Percentiles rank a stretch among this genome's conserved stretches.
These are phyloP conservation scores for Zeugodacus cucurbitae DNA, from an alignment of 1,140 invertebrate species.

Conservation along the genomic window DNA sequence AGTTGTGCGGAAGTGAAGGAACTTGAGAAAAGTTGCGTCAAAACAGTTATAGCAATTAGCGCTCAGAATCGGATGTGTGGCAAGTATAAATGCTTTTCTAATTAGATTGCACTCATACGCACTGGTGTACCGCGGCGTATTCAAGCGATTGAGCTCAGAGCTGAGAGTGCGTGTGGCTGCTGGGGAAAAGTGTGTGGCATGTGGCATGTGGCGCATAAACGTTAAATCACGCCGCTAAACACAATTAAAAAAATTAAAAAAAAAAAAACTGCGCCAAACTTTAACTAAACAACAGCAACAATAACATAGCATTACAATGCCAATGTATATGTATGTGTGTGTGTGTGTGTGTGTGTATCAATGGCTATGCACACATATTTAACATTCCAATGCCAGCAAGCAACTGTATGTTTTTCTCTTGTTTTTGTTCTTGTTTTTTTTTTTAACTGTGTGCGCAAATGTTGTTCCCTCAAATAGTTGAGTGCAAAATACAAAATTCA, in stretches of 20 bases:
- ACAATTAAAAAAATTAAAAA: no score
- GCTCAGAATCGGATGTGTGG: neutral
- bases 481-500: neutral
- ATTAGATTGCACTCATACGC: slow-evolving; percentile 24
- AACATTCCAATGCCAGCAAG: neutral
- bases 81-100: neutral
- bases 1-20: neutral
- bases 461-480: neutral
- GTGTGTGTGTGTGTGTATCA: neutral
- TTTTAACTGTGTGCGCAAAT: neutral
- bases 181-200: neutral
- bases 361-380: neutral
- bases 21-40: neutral
- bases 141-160: neutral
- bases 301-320: neutral
- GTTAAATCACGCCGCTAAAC: neutral
- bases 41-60: neutral
- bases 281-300: neutral
- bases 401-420: no score
- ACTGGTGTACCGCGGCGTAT: neutral
- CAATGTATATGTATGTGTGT: no score
- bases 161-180: neutral
- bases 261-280: neutral
- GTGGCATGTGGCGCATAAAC: neutral
- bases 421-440: no score